Evolutionary conservation across 1,140 invertebrate species (phyloP), one percentile per base, ranked within the genome.

Genomic region (Augochlora pura): DNA sequence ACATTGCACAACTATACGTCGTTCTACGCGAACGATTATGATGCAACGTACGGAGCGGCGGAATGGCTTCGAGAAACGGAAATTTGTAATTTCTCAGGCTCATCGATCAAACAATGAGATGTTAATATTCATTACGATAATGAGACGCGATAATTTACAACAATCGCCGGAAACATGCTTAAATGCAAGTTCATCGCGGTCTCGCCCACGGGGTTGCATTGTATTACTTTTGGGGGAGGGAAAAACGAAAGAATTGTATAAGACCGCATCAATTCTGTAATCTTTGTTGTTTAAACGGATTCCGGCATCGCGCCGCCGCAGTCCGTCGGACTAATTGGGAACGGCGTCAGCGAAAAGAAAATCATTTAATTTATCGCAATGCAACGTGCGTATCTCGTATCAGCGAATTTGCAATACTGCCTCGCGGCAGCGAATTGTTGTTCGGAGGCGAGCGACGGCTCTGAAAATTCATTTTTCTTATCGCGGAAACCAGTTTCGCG

Each of bases 1-100:
- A 46, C 14, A 77, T 77, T 71, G 80, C 79, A 38, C 86, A 74
- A 88, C 32, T 4, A 4, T 32, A 32, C 72, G 75, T 67, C 65
- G 73, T 80, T 71, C 59, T 54, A 65, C 38, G 69, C n/a, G 60
- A 75, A 69, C 69, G 23, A 23, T 77, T 57, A 49, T 10, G 39
- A 69, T 9, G 27, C 46, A 21, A 25, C 27, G 42, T 23, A 23
- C 14, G 39, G 39, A 8, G n/a, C n/a, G 42, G n/a, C n/a, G 42
- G 42, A 62, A 69, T 62, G 23, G 14, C 42, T 18, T 8, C n/a
- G 59, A 63, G 66, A 54, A 71, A 72, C 76, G 69, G 76, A 78
- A 72, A 65, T 49, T 46, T 21, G 57, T 27, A 42, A 65, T 54
- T 54, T 78, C 69, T 62, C 68, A 72, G 38, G 38, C 60, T 72